Percentiles rank a stretch among this genome's conserved stretches.
Evolutionary conservation across 2,888 invertebrate genomes (phyloP).

Genomic region (Oscheius sp.): DNA sequence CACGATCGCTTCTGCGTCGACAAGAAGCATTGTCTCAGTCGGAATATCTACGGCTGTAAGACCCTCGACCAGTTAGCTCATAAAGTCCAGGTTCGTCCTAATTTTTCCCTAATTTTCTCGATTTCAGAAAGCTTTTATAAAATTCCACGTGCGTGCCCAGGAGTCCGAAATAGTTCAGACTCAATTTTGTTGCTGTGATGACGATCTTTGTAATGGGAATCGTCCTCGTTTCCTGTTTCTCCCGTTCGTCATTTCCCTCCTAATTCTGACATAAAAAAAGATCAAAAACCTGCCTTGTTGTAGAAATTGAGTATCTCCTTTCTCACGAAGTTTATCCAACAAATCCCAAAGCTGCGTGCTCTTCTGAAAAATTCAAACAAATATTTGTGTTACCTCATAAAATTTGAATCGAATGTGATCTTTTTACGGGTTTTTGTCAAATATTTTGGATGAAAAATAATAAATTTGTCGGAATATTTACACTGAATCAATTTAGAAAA

Average conservation of each 20-base stretch:
- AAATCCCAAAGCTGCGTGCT: constrained; percentile 70
- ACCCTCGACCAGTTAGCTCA: constrained; percentile 48
- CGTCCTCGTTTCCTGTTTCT: constrained; percentile 15
- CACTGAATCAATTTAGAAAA: no score
- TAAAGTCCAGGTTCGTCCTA: constrained; percentile 49
- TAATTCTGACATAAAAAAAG: not conserved
- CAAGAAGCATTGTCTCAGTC: constrained; percentile 50
- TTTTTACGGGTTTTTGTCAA: not conserved
- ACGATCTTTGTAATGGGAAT: constrained; percentile 48
- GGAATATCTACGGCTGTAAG: constrained; percentile 57
- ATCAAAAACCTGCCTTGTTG: constrained; percentile 53
- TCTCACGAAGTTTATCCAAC: constrained; percentile 62
- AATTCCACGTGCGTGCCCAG: constrained; percentile 45
- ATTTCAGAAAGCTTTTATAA: constrained; percentile 46
- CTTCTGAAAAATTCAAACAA: constrained; percentile 54
- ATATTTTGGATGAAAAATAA: not conserved
- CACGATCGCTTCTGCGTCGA: constrained; percentile 64
- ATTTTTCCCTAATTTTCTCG: not conserved
- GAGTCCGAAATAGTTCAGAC: constrained; percentile 40
- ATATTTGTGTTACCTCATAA: not conserved
- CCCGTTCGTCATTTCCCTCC: constrained; percentile 22
- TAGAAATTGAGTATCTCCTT: constrained; percentile 61
- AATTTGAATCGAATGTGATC: no score
- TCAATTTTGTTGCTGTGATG: constrained; percentile 59
- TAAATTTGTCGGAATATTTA: not conserved